These are phyloP conservation scores for Yponomeuta sedellus DNA, from an alignment of 2,888 invertebrate species.

Conservation along the genomic window DNA sequence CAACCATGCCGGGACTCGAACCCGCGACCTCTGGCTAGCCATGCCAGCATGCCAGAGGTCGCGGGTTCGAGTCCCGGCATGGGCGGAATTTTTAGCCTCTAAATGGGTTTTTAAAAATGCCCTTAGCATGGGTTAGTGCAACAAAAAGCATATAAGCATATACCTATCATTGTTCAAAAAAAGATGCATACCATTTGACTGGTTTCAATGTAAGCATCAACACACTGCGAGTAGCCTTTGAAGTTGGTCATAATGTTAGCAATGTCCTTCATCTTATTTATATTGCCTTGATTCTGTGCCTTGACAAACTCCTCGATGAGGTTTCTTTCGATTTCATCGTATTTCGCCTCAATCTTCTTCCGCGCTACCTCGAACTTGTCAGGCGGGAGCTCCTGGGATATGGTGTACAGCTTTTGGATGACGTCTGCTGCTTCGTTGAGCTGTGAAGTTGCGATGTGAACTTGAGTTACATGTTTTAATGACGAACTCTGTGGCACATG, in stretches of 20 bases:
- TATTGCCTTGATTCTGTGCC: constrained; percentile 90
- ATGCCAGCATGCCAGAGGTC: too few species aligned
- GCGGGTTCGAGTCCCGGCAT: too few species aligned
- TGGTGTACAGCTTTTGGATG: constrained; percentile 96
- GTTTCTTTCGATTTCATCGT: constrained; percentile 91
- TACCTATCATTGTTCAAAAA: too few species aligned
- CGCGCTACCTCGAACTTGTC: constrained; percentile 91
- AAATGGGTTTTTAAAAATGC: too few species aligned
- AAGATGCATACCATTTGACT: constrained; percentile 86
- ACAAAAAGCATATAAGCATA: too few species aligned
- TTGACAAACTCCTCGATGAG: constrained; percentile 96
- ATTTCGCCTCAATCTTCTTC: constrained; percentile 90
- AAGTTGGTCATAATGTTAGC: constrained; percentile 95
- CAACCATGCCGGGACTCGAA: too few species aligned
- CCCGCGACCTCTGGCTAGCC: too few species aligned
- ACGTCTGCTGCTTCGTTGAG: constrained; percentile 97
- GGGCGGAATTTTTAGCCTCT: too few species aligned
- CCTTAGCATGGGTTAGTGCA: too few species aligned
- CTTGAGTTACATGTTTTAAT: too few species aligned
- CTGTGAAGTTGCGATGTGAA: constrained; percentile 62
- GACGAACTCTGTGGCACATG: too few species aligned
- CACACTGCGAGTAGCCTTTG: constrained; percentile 96
- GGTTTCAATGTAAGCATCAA: constrained; percentile 97
- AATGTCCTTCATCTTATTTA: constrained; percentile 93
- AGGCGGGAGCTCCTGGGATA: constrained; percentile 94